A percentile compares a stretch with the other conserved stretches of the same genome.
phyloP scores from a whole-genome alignment of 1,140 invertebrate genomes.

The Calephelis nemesis region DNA sequence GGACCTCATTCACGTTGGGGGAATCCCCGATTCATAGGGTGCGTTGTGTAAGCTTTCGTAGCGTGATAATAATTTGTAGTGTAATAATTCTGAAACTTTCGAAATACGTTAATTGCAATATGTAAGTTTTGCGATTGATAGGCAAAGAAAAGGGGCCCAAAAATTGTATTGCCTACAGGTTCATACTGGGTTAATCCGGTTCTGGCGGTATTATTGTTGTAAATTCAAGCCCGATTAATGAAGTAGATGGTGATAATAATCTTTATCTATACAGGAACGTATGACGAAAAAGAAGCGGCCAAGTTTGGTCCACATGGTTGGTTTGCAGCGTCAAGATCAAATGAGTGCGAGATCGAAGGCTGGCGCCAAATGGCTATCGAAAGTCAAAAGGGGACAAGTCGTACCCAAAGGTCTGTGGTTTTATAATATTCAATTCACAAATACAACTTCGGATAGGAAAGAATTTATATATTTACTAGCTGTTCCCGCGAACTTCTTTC shows the following conservation, averaged over 20 bases:
- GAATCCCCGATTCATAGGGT: too few species aligned
- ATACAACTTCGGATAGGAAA: background rate
- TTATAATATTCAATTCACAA: constrained; percentile 5
- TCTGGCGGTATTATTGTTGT: background rate
- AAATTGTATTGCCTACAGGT: too few species aligned
- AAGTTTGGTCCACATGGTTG: constrained; percentile 90
- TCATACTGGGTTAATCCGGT: too few species aligned
- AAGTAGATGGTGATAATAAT: background rate
- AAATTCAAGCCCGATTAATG: background rate
- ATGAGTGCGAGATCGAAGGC: constrained; percentile 90
- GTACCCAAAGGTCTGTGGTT: constrained; percentile 82
- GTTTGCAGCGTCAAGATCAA: constrained; percentile 83
- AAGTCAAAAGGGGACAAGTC: constrained; percentile 90
- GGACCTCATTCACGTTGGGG: too few species aligned
- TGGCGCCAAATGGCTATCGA: constrained; percentile 91
- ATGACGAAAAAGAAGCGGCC: constrained; percentile 87
- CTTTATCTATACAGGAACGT: constrained; percentile 71
- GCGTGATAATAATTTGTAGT: too few species aligned
- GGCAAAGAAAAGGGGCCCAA: too few species aligned
- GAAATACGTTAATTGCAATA: too few species aligned
- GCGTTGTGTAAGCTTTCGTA: too few species aligned
- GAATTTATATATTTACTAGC: too few species aligned
- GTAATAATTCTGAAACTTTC: too few species aligned
- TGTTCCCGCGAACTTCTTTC: too few species aligned
- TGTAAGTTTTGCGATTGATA: too few species aligned